phyloP scores from a whole-genome alignment of 1,140 invertebrate genomes.

The Drosophila azteca region DNA sequence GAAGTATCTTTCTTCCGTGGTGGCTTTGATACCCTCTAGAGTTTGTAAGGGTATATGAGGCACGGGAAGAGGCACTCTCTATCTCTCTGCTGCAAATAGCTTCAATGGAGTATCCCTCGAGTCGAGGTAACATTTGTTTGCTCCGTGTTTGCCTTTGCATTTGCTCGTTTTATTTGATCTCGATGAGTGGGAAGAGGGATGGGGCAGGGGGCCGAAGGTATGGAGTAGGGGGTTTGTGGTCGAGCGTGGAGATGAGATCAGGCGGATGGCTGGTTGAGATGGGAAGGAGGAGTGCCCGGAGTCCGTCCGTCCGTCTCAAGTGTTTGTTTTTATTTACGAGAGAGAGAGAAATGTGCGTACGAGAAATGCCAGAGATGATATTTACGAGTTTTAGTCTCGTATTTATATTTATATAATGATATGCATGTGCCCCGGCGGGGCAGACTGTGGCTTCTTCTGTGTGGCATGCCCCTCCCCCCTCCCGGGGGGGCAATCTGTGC shows the following conservation, averaged over 20 bases:
- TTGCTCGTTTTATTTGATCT: constrained; percentile 14
- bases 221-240: background rate
- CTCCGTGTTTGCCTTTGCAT: background rate
- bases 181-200: constrained; percentile 4
- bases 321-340: constrained; percentile 62
- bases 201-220: constrained; percentile 2
- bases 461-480: background rate
- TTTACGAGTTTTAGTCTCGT: constrained; percentile 2
- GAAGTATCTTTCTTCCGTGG: no score
- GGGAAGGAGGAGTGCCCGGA: constrained; percentile 16
- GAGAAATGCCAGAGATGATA: constrained; percentile 40
- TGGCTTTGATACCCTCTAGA: no score
- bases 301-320: constrained; percentile 50
- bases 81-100: no score
- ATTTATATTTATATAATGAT: constrained; percentile 40
- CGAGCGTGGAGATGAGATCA: constrained; percentile 12
- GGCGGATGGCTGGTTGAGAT: constrained; percentile 1
- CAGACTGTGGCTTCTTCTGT: no score
- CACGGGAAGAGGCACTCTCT: no score
- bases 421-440: constrained; percentile 12
- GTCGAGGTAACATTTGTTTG: no score
- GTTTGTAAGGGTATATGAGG: no score
- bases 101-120: no score
- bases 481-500: constrained; percentile 40
- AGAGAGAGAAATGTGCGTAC: constrained; percentile 7